Base-by-base conservation (phyloP, 1,140 invertebrate genomes). In the Nephila pilipes region DNA sequence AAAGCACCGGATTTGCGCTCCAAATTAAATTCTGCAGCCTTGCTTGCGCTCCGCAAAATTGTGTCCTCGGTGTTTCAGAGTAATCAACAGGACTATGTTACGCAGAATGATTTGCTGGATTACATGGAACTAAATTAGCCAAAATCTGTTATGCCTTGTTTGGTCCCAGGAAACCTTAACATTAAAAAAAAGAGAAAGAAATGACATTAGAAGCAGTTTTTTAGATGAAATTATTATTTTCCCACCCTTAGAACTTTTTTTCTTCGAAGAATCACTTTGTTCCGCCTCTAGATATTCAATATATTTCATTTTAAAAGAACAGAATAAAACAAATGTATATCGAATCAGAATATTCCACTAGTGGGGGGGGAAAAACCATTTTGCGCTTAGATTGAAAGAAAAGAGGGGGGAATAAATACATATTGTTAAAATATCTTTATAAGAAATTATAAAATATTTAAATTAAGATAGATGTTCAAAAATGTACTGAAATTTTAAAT, bases 101-200 rank as follows among this genome's bases (percentile, higher is more conserved):
- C 16, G 65, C 18, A 75, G 29, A 75, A 75, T 25, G 29, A 75
- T 75, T 75, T 32, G 12, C 1, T 18, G 20, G 29, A 16, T 75
- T 32, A 75, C 65, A 75, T 29, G 65, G 29, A 29, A 32, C 65
- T 75, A 75, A 75, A 75, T 75, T 75, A 75, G 65, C 25, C 29
- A 2, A 69, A 25, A 75, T 29, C 65, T 3, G 65, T 75, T 75
- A 75, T 25, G 29, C 29, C 29, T 14, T 75, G 65, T 75, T 75
- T 75, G 1, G 20, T 58, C 57, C 32, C 16, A 29, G 65, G 16
- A 75, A 32, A 18, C 16, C 25, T 36, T 75, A 25, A 75, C 25
- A 32, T 32, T 29, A 32, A 18, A 32, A 32, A 32, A 32, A 25
- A 29, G 16, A 75, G 10, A 75, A 32, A 75, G 25, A 32, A 4